Percentiles rank a stretch among this genome's conserved stretches.
Conservation (phyloP, 2,888 invertebrate species). For the Bruchidius siliquastri region DNA sequence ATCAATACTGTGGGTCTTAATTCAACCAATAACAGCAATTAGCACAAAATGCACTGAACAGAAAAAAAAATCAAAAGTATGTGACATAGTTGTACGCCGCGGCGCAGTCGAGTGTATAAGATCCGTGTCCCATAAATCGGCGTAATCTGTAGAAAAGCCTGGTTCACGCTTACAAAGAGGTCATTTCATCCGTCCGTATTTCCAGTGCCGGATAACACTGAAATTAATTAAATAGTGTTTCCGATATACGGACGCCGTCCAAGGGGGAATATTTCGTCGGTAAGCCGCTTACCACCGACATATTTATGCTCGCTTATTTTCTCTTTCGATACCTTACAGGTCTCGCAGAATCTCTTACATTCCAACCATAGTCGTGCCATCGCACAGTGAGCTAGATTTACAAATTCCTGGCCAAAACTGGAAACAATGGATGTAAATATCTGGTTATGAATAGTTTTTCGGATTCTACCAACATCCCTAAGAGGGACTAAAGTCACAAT, state of each 20-base stretch:
- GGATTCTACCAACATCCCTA: too few relatives aligned
- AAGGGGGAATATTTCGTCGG: constrained; percentile 21
- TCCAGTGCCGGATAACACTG: neutral
- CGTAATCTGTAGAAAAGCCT: neutral
- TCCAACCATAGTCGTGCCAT: neutral
- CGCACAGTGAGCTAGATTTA: too few relatives aligned
- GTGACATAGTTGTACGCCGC: neutral
- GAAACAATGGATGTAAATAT: too few relatives aligned
- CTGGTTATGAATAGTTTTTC: too few relatives aligned
- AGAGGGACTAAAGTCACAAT: too few relatives aligned
- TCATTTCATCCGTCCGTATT: neutral
- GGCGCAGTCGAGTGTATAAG: neutral
- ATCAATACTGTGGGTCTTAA: neutral
- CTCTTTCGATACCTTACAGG: neutral
- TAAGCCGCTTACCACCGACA: constrained; percentile 26
- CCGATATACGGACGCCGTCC: neutral
- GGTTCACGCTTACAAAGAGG: neutral
- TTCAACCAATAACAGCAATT: neutral
- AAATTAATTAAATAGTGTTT: neutral
- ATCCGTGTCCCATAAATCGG: neutral
- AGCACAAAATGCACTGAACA: neutral
- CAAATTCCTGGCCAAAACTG: too few relatives aligned
- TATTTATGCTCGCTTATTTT: constrained; percentile 21
- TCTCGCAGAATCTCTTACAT: neutral
- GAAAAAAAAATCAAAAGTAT: neutral